Percentiles rank a stretch among this genome's conserved stretches.
These are phyloP conservation scores for Amblyjoppa fuscipennis DNA, from an alignment of 2,888 invertebrate species.

Conservation along the genomic window DNA sequence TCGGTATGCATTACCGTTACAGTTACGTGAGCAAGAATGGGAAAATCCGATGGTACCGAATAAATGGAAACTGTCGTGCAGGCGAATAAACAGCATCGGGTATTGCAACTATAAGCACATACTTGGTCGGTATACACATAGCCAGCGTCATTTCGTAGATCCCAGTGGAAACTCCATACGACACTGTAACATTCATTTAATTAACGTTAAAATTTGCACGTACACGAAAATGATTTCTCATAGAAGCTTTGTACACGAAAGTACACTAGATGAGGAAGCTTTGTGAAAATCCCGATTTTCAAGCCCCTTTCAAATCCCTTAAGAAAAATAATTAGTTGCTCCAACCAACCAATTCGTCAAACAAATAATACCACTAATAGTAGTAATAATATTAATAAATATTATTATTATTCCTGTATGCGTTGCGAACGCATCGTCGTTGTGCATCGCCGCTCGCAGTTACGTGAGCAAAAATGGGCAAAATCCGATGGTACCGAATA, in stretches of 20 bases:
- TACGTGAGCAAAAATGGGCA: slow-evolving; percentile 61
- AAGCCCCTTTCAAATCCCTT: too few relatives aligned
- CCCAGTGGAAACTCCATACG: not conserved
- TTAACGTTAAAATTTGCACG: too few relatives aligned
- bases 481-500: slow-evolving; percentile 62
- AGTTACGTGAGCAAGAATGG: slow-evolving; percentile 63
- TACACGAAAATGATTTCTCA: too few relatives aligned
- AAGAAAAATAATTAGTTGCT: too few relatives aligned
- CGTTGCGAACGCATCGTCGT: slow-evolving; percentile 42
- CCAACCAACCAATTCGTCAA: too few relatives aligned
- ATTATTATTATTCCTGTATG: not conserved
- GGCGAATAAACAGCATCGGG: slow-evolving; percentile 49
- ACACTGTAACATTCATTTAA: too few relatives aligned
- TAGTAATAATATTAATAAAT: too few relatives aligned
- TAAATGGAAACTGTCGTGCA: slow-evolving; percentile 57
- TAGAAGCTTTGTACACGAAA: too few relatives aligned
- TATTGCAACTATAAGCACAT: not conserved
- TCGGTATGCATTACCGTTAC: slow-evolving; percentile 63
- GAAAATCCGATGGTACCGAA: slow-evolving; percentile 64
- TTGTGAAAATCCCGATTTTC: too few relatives aligned
- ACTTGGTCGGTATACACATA: not conserved
- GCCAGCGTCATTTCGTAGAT: slow-evolving; percentile 32
- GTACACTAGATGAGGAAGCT: too few relatives aligned
- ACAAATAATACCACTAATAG: too few relatives aligned
- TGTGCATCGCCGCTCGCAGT: slow-evolving; percentile 59